These are phyloP conservation scores for Leptopilina syphax DNA, from an alignment of 2,888 invertebrate genomes.

Conservation along the genomic window DNA sequence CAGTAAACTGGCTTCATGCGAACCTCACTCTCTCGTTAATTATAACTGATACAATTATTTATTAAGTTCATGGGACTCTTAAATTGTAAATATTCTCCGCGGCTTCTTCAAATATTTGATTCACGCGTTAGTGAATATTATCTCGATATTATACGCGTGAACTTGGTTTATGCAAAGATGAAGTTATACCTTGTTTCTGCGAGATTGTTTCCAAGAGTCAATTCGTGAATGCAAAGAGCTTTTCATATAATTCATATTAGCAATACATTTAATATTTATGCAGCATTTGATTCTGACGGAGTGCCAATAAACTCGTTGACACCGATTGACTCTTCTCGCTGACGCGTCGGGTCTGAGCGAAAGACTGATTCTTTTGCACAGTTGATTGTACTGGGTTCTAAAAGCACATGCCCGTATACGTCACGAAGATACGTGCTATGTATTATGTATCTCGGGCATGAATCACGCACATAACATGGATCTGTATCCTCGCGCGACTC, in stretches of 20 bases:
- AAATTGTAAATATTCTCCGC: background rate
- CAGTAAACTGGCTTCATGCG: slow-evolving; percentile 68
- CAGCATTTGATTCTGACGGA: slow-evolving; percentile 32
- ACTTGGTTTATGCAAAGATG: slow-evolving; percentile 42
- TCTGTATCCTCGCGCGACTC: slow-evolving; percentile 52
- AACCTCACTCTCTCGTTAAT: slow-evolving; percentile 69
- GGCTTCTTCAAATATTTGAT: no score
- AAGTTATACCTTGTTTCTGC: no score
- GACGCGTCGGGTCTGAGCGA: slow-evolving; percentile 19
- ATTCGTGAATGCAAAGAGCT: background rate
- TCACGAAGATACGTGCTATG: slow-evolving; percentile 56
- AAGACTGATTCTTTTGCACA: slow-evolving; percentile 34
- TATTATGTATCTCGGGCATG: slow-evolving; percentile 65
- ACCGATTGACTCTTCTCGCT: slow-evolving; percentile 39
- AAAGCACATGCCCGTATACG: slow-evolving; percentile 49
- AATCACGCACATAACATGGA: slow-evolving; percentile 62
- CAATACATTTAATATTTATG: background rate
- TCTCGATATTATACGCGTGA: background rate
- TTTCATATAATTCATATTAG: background rate
- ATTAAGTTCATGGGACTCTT: slow-evolving; percentile 66
- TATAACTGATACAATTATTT: slow-evolving; percentile 73
- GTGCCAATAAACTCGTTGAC: slow-evolving; percentile 40
- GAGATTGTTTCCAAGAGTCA: no score
- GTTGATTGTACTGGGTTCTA: slow-evolving; percentile 29
- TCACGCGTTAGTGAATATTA: no score